These are phyloP conservation scores for Drosophila suzukii DNA, from an alignment of 1,140 invertebrate species.

Conservation along the genomic window DNA sequence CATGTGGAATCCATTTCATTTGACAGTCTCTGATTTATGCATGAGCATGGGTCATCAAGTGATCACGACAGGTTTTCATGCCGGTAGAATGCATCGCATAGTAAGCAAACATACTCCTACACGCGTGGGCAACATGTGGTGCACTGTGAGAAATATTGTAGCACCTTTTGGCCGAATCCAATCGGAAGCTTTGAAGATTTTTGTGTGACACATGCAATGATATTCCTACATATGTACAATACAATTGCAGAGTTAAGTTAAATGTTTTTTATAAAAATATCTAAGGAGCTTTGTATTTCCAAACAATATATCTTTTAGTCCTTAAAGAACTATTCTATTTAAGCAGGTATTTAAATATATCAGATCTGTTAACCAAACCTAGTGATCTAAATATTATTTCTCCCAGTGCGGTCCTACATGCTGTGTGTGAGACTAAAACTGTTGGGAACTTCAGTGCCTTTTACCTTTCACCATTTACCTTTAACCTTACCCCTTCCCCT, in stretches of 20 bases:
- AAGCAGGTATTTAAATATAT: too few relatives aligned
- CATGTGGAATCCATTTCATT: slow-evolving; percentile 26
- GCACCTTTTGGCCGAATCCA: neutral
- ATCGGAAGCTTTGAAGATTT: too few relatives aligned
- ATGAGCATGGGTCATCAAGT: slow-evolving; percentile 34
- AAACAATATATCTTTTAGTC: too few relatives aligned
- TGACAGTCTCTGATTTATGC: slow-evolving; percentile 36
- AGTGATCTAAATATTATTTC: neutral
- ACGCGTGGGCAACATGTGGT: slow-evolving; percentile 12
- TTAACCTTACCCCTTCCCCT: neutral
- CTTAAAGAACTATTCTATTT: too few relatives aligned
- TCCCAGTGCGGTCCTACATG: neutral
- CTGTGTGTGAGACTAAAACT: slow-evolving; percentile 7
- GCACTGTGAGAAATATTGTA: neutral
- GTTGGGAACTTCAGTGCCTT: slow-evolving; percentile 6
- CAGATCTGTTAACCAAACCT: too few relatives aligned
- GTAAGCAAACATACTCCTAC: slow-evolving; percentile 7
- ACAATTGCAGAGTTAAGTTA: too few relatives aligned
- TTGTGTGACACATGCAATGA: too few relatives aligned
- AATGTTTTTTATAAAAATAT: too few relatives aligned
- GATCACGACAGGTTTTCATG: slow-evolving; percentile 69
- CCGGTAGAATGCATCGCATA: slow-evolving; percentile 25
- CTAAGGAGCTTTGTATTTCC: neutral
- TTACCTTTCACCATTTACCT: neutral
- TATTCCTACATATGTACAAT: too few relatives aligned